phyloP scores from a whole-genome alignment of 2,113 vertebrate species.

The Ondatra zibethicus region DNA sequence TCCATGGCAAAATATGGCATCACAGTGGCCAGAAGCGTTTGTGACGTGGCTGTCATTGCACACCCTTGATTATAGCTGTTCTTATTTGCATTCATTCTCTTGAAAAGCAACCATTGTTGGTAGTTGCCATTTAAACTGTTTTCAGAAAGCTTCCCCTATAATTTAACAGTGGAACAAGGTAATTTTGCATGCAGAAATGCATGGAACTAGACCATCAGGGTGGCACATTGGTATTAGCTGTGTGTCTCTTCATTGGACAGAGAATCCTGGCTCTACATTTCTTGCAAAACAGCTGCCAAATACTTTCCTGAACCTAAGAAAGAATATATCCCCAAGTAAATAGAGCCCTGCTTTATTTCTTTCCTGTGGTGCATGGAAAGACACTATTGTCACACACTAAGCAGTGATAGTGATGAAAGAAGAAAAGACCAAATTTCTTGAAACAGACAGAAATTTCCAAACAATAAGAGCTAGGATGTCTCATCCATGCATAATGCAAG shows the following conservation, averaged over 20 bases:
- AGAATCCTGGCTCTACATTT: background rate
- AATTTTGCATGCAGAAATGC: constrained; percentile 7
- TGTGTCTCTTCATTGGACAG: background rate
- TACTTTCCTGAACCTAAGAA: background rate
- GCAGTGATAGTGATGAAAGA: background rate
- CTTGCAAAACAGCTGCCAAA: constrained; percentile 35
- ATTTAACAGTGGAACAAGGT: constrained; percentile 40
- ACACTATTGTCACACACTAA: background rate
- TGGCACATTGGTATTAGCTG: background rate
- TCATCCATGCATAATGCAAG: background rate
- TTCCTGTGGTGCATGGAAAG: constrained; percentile 29
- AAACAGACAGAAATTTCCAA: constrained; percentile 25
- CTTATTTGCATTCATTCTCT: background rate
- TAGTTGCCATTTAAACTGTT: constrained; percentile 4
- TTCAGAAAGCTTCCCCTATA: background rate
- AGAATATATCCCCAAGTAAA: background rate
- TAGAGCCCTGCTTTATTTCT: background rate
- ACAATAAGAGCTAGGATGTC: background rate
- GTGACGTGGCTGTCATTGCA: background rate
- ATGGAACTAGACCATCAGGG: background rate
- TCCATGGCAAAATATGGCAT: background rate
- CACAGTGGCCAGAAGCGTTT: background rate
- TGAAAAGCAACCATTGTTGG: background rate
- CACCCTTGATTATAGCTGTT: background rate
- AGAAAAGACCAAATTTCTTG: constrained; percentile 35